These are phyloP conservation scores for Toxonevra muliebris DNA, from an alignment of 2,888 invertebrate species.

Conservation along the genomic window DNA sequence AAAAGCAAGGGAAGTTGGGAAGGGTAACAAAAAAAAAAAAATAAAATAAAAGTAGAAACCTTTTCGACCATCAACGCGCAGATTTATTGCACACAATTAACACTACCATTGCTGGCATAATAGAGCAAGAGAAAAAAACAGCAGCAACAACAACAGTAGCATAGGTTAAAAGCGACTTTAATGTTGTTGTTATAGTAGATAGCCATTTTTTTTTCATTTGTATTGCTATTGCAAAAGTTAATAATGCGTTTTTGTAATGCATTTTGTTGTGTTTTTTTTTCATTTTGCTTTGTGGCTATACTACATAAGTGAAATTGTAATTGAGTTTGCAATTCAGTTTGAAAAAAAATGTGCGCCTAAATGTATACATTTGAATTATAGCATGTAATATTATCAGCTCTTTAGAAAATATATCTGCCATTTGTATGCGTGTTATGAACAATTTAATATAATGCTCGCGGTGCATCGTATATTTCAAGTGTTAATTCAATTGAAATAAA, in stretches of 20 bases:
- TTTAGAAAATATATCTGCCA: neutral
- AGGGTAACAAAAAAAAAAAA: neutral
- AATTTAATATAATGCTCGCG: slow-evolving; percentile 8
- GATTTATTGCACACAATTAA: slow-evolving; percentile 48
- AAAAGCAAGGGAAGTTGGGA: neutral
- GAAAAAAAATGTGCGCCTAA: neutral
- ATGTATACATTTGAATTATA: neutral
- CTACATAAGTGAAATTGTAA: neutral
- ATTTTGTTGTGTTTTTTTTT: too few species aligned
- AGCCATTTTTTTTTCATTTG: too few species aligned
- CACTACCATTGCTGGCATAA: slow-evolving; percentile 29
- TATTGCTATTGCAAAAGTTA: too few species aligned
- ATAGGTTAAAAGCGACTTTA: too few species aligned
- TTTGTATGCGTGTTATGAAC: neutral
- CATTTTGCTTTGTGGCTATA: too few species aligned
- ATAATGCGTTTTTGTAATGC: too few species aligned
- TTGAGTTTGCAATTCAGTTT: neutral
- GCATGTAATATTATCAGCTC: neutral
- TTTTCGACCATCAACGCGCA: slow-evolving; percentile 35
- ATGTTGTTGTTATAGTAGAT: too few species aligned
- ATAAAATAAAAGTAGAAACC: neutral
- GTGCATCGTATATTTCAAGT: slow-evolving; percentile 21
- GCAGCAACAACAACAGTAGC: too few species aligned
- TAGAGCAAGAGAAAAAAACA: neutral
- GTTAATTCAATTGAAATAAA: slow-evolving; percentile 12